Evolutionary conservation across 2,797 vertebrate species (phyloP), one percentile per base, ranked within the genome.

Genomic region (Chloroceryle amazona): DNA sequence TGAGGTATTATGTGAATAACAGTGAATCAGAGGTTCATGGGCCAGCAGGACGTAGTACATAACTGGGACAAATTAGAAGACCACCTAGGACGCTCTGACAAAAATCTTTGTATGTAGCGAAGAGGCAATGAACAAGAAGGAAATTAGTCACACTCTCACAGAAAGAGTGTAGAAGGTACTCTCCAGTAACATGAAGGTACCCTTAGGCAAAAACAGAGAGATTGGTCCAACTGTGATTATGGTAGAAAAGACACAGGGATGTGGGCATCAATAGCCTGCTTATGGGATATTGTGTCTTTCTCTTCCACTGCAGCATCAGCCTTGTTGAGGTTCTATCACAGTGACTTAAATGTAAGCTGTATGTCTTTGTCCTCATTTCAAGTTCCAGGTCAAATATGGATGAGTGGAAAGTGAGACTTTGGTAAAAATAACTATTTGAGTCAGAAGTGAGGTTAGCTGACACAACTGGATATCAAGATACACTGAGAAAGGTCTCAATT

Each of bases 31-130:
- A 85, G 13, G 51, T 73, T 76, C 52, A 28, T 4, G 13, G 67
- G 29, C 44, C 71, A 93, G 52, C 63, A 88, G 46, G 7, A 17
- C 86, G 29, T 23, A 87, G n/a, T 31, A 79, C 46, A 57, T 26
- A 78, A 84, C 29, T 67, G 78, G 88, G 49, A 47, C 86, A 95
- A 89, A 91, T 51, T 47, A 89, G 52, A 80, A 62, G 65, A 60
- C 29, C 41, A 21, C 46, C 10, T 74, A 68, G 67, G 63, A 74
- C 14, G 78, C n/a, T 15, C 51, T 83, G 71, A 74, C 81, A 96
- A 72, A 94, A 96, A 78, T 46, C 22, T 54, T 7, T 73, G 62
- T 80, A 37, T 14, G 9, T 57, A 60, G 25, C 67, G 47, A 93
- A 81, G 11, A 79, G 55, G 55, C 39, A 92, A 55, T 31, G 76